A percentile compares a stretch with the other conserved stretches of the same genome.
Conservation (phyloP, 2,888 invertebrate genomes). For the Melangyna quadrimaculata region DNA sequence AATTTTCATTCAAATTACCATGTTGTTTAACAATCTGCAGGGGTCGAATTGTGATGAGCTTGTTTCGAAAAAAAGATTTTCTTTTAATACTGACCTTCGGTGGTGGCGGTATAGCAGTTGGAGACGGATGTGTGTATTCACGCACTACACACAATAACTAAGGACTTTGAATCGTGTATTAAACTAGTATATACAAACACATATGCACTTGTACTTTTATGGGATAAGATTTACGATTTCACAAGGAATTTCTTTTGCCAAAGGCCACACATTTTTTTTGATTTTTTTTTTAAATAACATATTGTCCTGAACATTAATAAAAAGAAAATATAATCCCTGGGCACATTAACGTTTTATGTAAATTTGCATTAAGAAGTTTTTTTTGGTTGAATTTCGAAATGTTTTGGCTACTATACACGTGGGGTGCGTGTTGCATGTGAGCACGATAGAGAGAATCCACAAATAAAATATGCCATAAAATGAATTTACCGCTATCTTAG, state of each 20-base stretch:
- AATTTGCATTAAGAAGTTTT: slow-evolving; percentile 22
- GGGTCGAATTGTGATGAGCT: slow-evolving; percentile 12
- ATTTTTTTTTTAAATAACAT: background rate
- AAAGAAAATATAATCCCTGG: slow-evolving; percentile 5
- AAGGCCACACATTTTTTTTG: background rate
- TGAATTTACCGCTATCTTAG: slow-evolving; percentile 1
- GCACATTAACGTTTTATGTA: slow-evolving; percentile 15
- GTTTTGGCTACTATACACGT: background rate
- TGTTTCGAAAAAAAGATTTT: slow-evolving; percentile 9
- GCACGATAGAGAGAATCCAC: slow-evolving; percentile 4
- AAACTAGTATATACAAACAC: slow-evolving; percentile 25
- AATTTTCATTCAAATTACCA: slow-evolving; percentile 33
- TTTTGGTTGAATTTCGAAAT: background rate
- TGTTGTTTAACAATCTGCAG: slow-evolving; percentile 35
- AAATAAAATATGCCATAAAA: slow-evolving; percentile 39
- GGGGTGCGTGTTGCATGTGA: slow-evolving; percentile 43
- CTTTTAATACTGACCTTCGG: background rate
- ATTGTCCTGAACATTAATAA: slow-evolving; percentile 11
- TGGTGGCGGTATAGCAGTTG: background rate
- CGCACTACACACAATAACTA: background rate
- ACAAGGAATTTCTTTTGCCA: background rate
- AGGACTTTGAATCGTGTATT: background rate
- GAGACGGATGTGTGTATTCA: slow-evolving; percentile 14
- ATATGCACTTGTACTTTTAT: too few species aligned
- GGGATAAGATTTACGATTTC: background rate